phyloP scores from a whole-genome alignment of 2,797 vertebrate genomes.

The Ispidina lecontei region DNA sequence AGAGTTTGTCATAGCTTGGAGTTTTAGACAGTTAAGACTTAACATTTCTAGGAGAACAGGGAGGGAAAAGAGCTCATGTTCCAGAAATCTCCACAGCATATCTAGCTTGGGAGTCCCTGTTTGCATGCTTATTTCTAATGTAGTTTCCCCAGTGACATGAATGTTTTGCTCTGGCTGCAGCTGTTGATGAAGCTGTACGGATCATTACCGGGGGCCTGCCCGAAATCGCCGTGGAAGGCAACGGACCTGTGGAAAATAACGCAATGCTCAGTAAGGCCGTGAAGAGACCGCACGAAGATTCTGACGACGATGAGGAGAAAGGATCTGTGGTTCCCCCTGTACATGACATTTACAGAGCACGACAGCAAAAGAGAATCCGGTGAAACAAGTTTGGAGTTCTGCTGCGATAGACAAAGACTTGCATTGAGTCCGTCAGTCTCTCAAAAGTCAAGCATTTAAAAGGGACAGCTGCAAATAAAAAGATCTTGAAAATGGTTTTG shows the following conservation, averaged over 20 bases:
- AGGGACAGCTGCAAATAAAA: slow-evolving; percentile 77
- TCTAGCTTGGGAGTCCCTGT: not conserved
- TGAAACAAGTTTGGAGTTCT: slow-evolving; percentile 72
- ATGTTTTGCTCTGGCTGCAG: slow-evolving; percentile 62
- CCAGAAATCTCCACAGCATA: accelerated
- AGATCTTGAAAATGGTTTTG: slow-evolving; percentile 78
- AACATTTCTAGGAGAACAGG: not conserved
- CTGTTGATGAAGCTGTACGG: slow-evolving; percentile 93
- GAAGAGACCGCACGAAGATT: slow-evolving; percentile 97
- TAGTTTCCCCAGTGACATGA: not conserved
- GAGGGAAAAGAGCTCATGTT: not conserved
- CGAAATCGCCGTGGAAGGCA: slow-evolving; percentile 89
- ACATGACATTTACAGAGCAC: slow-evolving; percentile 96
- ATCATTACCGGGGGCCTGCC: slow-evolving; percentile 92
- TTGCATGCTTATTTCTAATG: not conserved
- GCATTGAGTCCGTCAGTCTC: slow-evolving; percentile 65
- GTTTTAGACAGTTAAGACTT: accelerated
- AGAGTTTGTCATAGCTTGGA: not conserved
- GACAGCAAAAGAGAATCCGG: slow-evolving; percentile 98
- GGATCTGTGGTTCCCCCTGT: slow-evolving; percentile 93
- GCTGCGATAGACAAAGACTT: slow-evolving; percentile 47
- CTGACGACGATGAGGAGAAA: slow-evolving; percentile 97
- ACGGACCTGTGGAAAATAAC: slow-evolving; percentile 93
- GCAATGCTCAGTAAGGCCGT: slow-evolving; percentile 87
- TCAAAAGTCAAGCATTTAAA: slow-evolving; percentile 72